These are phyloP conservation scores for Parazoanthus atlanticus DNA, from an alignment of 92 coral and sea anemone genomes.

Conservation along the genomic window DNA sequence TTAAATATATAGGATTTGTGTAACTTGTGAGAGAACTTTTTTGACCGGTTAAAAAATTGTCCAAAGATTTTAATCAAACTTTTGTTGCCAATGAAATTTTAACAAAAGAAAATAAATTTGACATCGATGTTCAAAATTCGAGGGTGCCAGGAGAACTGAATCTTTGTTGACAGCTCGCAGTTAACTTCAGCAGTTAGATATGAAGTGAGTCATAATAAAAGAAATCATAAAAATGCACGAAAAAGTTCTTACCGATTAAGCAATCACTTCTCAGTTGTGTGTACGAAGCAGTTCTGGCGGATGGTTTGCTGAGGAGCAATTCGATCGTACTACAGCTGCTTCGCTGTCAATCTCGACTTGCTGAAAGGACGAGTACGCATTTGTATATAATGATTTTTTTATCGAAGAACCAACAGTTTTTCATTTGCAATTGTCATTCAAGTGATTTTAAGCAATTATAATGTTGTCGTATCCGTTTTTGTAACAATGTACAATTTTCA, in stretches of 20 bases:
- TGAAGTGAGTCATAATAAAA: not conserved
- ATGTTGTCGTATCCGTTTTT: slow-evolving; percentile 9
- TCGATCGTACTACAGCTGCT: not conserved
- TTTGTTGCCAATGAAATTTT: not conserved
- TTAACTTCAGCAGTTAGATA: not conserved
- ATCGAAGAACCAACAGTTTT: slow-evolving; percentile 21
- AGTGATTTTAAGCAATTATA: slow-evolving; percentile 28
- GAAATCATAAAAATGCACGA: not conserved
- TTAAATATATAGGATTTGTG: not conserved
- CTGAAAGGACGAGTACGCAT: not conserved
- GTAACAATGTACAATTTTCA: slow-evolving; percentile 12
- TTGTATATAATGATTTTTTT: slow-evolving; percentile 8
- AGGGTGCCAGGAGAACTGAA: not conserved
- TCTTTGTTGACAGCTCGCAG: not conserved
- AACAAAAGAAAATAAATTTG: too few species aligned
- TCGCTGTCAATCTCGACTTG: not conserved
- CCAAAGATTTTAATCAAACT: too few species aligned
- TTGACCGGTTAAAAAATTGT: not conserved
- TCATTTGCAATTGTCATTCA: slow-evolving; percentile 11
- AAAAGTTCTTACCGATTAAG: not conserved
- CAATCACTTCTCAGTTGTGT: too few species aligned
- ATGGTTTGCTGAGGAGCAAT: not conserved
- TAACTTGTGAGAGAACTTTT: not conserved
- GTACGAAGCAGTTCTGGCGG: not conserved
- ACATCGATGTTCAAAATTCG: not conserved